Percentiles rank a stretch among this genome's conserved stretches.
Evolutionary conservation across 2,888 invertebrate species (phyloP).

Genomic region (Apodemia duryi): DNA sequence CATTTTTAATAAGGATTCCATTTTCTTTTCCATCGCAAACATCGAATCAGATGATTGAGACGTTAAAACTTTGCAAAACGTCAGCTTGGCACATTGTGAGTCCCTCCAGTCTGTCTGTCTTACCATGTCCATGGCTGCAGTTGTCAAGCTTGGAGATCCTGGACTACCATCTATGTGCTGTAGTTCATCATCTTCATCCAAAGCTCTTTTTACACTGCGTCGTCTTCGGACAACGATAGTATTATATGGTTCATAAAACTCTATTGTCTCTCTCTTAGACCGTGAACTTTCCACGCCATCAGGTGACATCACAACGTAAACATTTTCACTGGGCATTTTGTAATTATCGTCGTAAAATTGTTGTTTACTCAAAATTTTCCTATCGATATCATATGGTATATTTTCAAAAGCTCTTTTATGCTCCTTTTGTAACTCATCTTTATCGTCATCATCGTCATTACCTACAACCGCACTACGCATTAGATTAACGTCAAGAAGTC

Average conservation of each 20-base stretch:
- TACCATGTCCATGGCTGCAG: slow-evolving; percentile 69
- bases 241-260: slow-evolving; percentile 48
- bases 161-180: slow-evolving; percentile 53
- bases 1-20: slow-evolving; percentile 85
- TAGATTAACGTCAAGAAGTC: slow-evolving; percentile 83
- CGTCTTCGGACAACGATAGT: slow-evolving; percentile 47
- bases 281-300: slow-evolving; percentile 50
- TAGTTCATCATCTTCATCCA: slow-evolving; percentile 60
- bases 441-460: slow-evolving; percentile 48
- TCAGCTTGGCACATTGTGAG: slow-evolving; percentile 87
- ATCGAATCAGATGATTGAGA: slow-evolving; percentile 84
- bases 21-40: slow-evolving; percentile 89
- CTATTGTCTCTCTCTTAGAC: slow-evolving; percentile 54
- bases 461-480: slow-evolving; percentile 70
- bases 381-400: slow-evolving; percentile 62
- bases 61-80: slow-evolving; percentile 87
- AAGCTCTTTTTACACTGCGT: slow-evolving; percentile 50
- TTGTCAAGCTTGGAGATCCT: slow-evolving; percentile 51
- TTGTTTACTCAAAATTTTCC: slow-evolving; percentile 61
- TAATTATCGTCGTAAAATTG: slow-evolving; percentile 71
- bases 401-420: slow-evolving; percentile 75
- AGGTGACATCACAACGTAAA: slow-evolving; percentile 73
- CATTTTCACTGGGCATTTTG: slow-evolving; percentile 76
- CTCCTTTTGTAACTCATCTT: slow-evolving; percentile 71
- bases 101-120: slow-evolving; percentile 83